phyloP scores from a whole-genome alignment of 2,797 vertebrate genomes.

The Tragelaphus eurycerus region DNA sequence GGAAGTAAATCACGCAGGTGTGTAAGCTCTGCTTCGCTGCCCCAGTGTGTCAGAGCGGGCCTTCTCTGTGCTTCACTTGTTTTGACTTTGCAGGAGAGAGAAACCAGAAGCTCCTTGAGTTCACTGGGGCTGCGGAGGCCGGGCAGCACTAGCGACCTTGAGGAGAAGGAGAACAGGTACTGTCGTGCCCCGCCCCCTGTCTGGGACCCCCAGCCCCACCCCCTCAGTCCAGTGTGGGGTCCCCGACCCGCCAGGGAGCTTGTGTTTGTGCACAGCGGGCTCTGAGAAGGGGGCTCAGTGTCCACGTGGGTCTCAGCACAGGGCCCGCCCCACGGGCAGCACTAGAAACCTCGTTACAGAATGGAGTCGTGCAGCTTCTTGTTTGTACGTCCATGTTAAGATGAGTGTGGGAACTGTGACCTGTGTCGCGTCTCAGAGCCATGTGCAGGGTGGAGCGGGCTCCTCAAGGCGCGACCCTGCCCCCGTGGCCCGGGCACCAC shows the following conservation, averaged over 20 bases:
- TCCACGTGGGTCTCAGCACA: neutral
- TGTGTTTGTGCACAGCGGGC: neutral
- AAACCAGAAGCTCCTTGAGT: constrained; percentile 81
- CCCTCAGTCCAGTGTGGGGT: neutral
- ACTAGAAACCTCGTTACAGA: neutral
- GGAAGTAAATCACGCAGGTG: neutral
- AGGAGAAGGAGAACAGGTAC: constrained; percentile 88
- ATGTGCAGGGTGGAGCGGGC: neutral
- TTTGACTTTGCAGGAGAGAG: constrained; percentile 83
- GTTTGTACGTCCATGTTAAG: neutral
- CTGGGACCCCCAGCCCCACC: neutral
- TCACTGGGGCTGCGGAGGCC: constrained; percentile 81
- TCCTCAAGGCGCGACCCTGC: neutral
- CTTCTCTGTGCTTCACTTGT: neutral
- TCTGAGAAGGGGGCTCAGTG: neutral
- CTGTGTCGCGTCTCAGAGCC: neutral
- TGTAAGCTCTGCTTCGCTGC: neutral
- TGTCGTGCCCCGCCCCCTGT: neutral
- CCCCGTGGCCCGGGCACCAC: neutral
- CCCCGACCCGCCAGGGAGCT: neutral
- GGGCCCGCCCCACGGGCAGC: neutral
- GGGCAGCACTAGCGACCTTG: constrained; percentile 77
- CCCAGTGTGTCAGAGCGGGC: neutral
- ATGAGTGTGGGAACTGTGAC: neutral
- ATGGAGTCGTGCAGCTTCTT: neutral